Conservation (phyloP, 2,113 vertebrate species). For the Hystrix cristata region DNA sequence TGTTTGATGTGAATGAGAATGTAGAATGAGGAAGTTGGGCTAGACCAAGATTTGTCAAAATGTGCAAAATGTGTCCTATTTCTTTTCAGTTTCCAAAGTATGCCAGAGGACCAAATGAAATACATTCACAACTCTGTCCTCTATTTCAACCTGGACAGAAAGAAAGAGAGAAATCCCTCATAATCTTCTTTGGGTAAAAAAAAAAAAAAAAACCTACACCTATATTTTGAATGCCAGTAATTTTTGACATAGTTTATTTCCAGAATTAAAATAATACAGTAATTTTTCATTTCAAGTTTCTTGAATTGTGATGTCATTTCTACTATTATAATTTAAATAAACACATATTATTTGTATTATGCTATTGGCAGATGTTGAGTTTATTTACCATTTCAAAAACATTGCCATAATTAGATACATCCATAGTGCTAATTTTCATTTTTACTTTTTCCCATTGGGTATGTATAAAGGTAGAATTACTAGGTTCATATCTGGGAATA, state of each 20-base stretch:
- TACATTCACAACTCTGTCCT: neutral
- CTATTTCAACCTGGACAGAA: neutral
- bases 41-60: neutral
- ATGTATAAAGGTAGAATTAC: neutral
- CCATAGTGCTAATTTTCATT: neutral
- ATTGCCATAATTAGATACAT: neutral
- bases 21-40: neutral
- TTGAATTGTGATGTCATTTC: neutral
- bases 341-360: neutral
- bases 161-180: neutral
- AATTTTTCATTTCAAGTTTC: neutral
- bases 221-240: neutral
- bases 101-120: neutral
- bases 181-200: neutral
- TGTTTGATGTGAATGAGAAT: neutral
- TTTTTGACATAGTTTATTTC: neutral
- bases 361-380: neutral
- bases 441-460: neutral
- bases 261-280: neutral
- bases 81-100: neutral
- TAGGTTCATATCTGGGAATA: neutral
- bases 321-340: slow-evolving; percentile 17
- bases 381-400: neutral
- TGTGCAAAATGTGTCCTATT: neutral
- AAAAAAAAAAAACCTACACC: neutral